phyloP scores from a whole-genome alignment of 2,113 vertebrate species.

The Brachionichthys hirsutus region DNA sequence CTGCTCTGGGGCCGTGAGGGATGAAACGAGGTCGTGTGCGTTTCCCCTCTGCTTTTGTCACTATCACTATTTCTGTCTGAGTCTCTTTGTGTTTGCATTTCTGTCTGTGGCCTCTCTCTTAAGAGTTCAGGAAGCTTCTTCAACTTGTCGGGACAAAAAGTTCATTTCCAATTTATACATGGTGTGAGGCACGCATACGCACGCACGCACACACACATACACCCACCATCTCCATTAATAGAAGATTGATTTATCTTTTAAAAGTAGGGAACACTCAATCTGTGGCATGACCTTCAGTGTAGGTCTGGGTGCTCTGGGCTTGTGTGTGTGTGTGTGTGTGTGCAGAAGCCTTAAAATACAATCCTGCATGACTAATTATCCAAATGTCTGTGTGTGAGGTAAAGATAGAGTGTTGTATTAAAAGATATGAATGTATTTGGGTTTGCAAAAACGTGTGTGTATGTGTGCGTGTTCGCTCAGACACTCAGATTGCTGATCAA shows the following conservation, averaged over 20 bases:
- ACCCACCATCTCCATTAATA: constrained; percentile 43
- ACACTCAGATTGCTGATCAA: constrained; percentile 59
- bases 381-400: neutral
- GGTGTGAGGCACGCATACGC: constrained; percentile 15
- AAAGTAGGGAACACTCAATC: constrained; percentile 63
- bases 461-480: constrained; percentile 22
- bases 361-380: constrained; percentile 13
- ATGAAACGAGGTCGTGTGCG: constrained; percentile 27
- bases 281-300: constrained; percentile 54
- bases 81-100: neutral
- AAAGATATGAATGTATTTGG: constrained; percentile 3
- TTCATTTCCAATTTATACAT: constrained; percentile 21
- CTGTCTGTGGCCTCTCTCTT: neutral
- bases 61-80: constrained; percentile 23
- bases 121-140: constrained; percentile 13
- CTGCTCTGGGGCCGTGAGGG: constrained; percentile 17
- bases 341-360: constrained; percentile 5
- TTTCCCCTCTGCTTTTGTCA: constrained; percentile 42
- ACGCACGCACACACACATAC: constrained; percentile 11
- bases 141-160: constrained; percentile 14
- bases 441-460: constrained; percentile 7
- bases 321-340: constrained; percentile 3
- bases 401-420: constrained; percentile 4
- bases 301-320: constrained; percentile 9
- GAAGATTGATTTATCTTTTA: constrained; percentile 67